Conservation (phyloP, 1,140 invertebrate species). For the Zaprionus davidi region DNA sequence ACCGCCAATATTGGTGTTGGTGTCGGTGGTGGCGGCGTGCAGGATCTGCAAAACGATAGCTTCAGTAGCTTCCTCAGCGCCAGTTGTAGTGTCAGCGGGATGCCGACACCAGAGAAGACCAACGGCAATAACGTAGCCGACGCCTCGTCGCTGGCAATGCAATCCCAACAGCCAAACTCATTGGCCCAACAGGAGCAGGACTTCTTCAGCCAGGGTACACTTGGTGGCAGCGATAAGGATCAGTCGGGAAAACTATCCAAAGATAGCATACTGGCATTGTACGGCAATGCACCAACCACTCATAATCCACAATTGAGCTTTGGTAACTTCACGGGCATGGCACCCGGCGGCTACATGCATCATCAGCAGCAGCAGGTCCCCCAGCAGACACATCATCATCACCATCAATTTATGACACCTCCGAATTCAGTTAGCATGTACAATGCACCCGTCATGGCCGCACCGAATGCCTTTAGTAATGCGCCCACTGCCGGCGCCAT, state of each 20-base stretch:
- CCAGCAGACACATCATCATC: conserved; percentile 62
- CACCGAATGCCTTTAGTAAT: conserved; percentile 77
- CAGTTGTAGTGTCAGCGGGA: conserved; percentile 83
- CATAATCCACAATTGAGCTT: conserved; percentile 77
- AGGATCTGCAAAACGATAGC: conserved; percentile 89
- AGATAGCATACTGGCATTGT: conserved; percentile 96
- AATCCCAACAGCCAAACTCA: conserved; percentile 81
- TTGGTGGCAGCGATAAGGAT: conserved; percentile 87
- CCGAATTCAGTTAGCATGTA: conserved; percentile 83
- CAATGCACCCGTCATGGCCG: conserved; percentile 82
- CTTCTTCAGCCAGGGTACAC: conserved; percentile 92
- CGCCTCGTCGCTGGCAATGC: conserved; percentile 39
- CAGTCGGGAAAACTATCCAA: conserved; percentile 94
- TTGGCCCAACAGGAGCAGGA: conserved; percentile 92
- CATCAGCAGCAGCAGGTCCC: conserved; percentile 60
- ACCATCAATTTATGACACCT: conserved; percentile 82
- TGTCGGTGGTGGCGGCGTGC: conserved; percentile 47
- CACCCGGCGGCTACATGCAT: conserved; percentile 73
- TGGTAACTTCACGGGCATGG: conserved; percentile 73
- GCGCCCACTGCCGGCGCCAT: conserved; percentile 68
- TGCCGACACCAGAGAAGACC: conserved; percentile 60
- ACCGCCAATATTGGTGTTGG: conserved; percentile 28
- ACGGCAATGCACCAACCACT: conserved; percentile 87
- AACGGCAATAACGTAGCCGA: conserved; percentile 65
- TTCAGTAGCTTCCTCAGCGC: conserved; percentile 92